Percentiles rank a stretch among this genome's conserved stretches.
Evolutionary conservation across 2,113 vertebrate species (phyloP).

Genomic region (Fulmarus glacialis): DNA sequence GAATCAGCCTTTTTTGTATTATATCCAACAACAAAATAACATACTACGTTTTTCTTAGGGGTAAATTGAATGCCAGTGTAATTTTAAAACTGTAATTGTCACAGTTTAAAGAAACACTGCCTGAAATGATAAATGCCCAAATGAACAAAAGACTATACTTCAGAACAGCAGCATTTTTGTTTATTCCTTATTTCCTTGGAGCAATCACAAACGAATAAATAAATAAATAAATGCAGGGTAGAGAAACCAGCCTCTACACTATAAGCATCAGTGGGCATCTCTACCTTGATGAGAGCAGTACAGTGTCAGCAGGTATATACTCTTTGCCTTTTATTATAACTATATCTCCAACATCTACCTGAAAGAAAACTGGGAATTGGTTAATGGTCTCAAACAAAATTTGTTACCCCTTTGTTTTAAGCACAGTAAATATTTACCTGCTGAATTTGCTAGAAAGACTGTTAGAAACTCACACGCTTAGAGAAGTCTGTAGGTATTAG

Average conservation of each 20-base stretch:
- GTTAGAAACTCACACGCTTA: neutral
- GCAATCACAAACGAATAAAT: conserved; percentile 63
- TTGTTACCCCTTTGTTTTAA: conserved; percentile 58
- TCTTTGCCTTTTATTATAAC: conserved; percentile 97
- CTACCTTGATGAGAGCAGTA: conserved; percentile 98
- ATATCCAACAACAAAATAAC: neutral
- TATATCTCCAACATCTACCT: conserved; percentile 98
- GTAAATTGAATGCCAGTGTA: neutral
- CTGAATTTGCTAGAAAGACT: neutral
- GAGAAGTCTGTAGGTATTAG: neutral
- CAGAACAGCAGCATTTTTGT: conserved; percentile 67
- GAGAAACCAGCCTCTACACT: conserved; percentile 82
- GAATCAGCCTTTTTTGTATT: neutral
- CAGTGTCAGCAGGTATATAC: conserved; percentile 94
- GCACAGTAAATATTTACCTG: conserved; percentile 35
- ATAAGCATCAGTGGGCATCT: conserved; percentile 80
- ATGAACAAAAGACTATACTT: neutral
- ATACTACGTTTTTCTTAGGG: neutral
- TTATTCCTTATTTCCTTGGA: conserved; percentile 89
- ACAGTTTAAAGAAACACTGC: neutral
- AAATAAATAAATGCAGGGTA: conserved; percentile 77
- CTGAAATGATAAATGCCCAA: neutral
- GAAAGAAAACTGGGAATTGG: conserved; percentile 92
- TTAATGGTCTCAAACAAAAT: conserved; percentile 78
- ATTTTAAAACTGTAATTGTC: neutral